phyloP scores from a whole-genome alignment of 2,797 vertebrate genomes.

The Adelosebastes latens region DNA sequence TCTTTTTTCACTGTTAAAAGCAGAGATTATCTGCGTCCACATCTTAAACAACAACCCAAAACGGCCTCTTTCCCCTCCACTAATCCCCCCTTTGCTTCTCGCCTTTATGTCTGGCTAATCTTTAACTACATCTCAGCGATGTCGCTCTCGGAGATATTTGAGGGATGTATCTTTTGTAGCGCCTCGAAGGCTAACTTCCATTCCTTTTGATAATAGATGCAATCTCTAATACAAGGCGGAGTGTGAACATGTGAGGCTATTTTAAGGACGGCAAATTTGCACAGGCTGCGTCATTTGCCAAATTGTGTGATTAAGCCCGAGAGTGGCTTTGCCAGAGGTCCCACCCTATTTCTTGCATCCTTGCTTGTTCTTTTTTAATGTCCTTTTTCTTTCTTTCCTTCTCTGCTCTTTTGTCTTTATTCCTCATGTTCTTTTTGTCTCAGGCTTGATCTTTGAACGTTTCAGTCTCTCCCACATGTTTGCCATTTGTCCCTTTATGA shows the following conservation, averaged over 20 bases:
- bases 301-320: conserved; percentile 40
- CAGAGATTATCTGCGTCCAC: conserved; percentile 12
- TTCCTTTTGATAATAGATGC: conserved; percentile 48
- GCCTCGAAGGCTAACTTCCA: conserved; percentile 39
- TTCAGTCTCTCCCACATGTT: not conserved
- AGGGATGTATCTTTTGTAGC: conserved; percentile 26
- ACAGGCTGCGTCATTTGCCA: conserved; percentile 46
- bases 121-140: conserved; percentile 22
- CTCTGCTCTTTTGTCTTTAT: not conserved
- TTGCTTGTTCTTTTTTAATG: not conserved
- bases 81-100: conserved; percentile 2
- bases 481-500: not conserved
- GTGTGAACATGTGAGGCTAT: conserved; percentile 32
- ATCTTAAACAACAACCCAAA: conserved; percentile 28
- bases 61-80: not conserved
- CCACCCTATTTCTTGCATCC: conserved; percentile 1
- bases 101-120: conserved; percentile 28
- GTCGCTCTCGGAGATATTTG: conserved; percentile 12
- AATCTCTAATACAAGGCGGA: conserved; percentile 34
- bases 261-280: conserved; percentile 6
- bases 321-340: conserved; percentile 34
- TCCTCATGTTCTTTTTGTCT: not conserved
- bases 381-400: not conserved
- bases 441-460: not conserved
- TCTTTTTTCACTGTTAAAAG: conserved; percentile 5